Conservation (phyloP, 2,797 vertebrate species). For the Gallinago nigripennis region DNA sequence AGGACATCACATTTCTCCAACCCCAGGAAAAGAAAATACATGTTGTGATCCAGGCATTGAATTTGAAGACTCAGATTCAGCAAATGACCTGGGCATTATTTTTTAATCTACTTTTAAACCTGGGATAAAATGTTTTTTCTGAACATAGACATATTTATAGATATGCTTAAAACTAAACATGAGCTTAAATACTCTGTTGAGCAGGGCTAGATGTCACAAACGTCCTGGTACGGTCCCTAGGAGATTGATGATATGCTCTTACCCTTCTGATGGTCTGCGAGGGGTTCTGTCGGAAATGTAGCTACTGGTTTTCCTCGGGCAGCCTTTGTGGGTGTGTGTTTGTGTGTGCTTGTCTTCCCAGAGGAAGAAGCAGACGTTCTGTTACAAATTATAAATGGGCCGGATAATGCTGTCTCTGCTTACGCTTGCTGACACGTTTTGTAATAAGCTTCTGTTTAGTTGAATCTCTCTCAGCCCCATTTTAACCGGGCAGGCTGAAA, state of each 20-base stretch:
- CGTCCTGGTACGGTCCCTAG: accelerated
- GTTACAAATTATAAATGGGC: not conserved
- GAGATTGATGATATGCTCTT: not conserved
- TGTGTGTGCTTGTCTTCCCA: not conserved
- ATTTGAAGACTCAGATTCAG: not conserved
- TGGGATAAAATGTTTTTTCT: not conserved
- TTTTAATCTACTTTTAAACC: not conserved
- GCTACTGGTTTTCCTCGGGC: not conserved
- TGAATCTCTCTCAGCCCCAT: not conserved
- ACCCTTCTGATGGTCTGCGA: not conserved
- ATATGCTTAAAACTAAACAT: not conserved
- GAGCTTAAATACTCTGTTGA: not conserved
- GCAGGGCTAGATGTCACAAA: accelerated
- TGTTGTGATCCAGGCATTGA: not conserved
- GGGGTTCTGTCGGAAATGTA: not conserved
- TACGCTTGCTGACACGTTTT: accelerated
- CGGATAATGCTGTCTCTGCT: accelerated
- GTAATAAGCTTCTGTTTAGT: not conserved
- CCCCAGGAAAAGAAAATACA: not conserved
- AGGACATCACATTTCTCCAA: not conserved
- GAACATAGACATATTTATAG: not conserved
- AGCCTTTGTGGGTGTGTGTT: not conserved
- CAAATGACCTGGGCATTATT: not conserved
- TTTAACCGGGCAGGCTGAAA: not conserved
- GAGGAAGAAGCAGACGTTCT: not conserved